Evolutionary conservation across 2,888 invertebrate species (phyloP), one percentile per base, ranked within the genome.

Genomic region (Dasysyrphus tricinctus): DNA sequence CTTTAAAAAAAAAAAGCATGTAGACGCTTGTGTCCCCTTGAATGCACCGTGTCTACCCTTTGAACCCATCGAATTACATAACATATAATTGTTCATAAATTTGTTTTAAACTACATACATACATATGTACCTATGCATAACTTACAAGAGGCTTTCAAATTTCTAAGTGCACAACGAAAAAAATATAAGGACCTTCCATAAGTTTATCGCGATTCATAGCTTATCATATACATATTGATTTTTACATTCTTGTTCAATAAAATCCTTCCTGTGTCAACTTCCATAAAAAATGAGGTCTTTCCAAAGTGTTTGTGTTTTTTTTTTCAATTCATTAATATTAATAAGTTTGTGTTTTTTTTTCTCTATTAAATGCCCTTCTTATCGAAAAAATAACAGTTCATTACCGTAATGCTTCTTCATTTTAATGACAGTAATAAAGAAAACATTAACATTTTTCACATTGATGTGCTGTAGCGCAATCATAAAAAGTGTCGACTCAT

Each of bases 391-490:
- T 83, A 69, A 78, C 65, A 47, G 61, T 83, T 82, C 77, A 78
- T 82, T 73, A 61, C 59, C 44, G 34, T 54, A 42, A 67, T 67
- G 61, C 74, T 57, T 57, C 32, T 11, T 37, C 57, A 39, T 39
- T 75, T 82, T 82, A 78, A 82, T 61, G 79, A 47, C 54, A 57
- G 61, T 79, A 54, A 67, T 79, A 79, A 83, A 83, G 74, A 44
- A 61, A 42, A 49, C 69, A 67, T 69, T 70, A 63, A 63, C 74
- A 69, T 70, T 63, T n/a, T 70, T 61, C 14, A 69, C 67, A 24
- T 54, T 54, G 32, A 61, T 67, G 42, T 51, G 42, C 42, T 69
- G 69, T 34, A 63, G 11, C 39, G 32, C 32, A 76, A 49, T 72
- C 81, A 34, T 76, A 57, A 81, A 80, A 81, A 57, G 47, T 51